phyloP scores from a whole-genome alignment of 1,140 invertebrate genomes.

The Ectropis grisescens region DNA sequence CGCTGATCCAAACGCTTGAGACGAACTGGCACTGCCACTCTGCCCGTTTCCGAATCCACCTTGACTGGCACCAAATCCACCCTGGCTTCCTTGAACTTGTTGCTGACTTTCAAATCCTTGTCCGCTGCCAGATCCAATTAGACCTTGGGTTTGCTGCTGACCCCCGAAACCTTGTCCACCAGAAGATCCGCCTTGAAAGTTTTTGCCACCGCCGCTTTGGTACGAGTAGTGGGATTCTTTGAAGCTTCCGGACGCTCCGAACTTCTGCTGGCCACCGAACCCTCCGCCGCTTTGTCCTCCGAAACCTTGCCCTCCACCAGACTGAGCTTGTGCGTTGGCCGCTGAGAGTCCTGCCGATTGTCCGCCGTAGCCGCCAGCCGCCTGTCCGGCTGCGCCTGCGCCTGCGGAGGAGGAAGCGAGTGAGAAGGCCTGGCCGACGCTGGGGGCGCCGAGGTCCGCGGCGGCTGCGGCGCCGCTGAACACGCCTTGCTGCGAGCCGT shows the following conservation, averaged over 20 bases:
- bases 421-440: constrained; percentile 32
- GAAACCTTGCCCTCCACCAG: constrained; percentile 1
- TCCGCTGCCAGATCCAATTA: constrained; percentile 1
- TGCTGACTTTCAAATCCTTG: constrained; percentile 11
- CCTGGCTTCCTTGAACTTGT: constrained; percentile 5
- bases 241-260: not conserved
- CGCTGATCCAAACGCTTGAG: not conserved
- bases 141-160: constrained; percentile 13
- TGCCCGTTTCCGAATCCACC: constrained; percentile 1
- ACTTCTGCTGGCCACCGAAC: not conserved
- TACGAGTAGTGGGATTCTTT: constrained; percentile 16
- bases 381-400: not conserved
- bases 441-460: constrained; percentile 18
- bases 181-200: not conserved
- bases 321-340: not conserved
- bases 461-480: constrained; percentile 47
- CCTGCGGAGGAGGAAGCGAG: constrained; percentile 27
- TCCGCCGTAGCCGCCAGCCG: constrained; percentile 1
- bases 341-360: not conserved
- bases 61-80: constrained; percentile 1
- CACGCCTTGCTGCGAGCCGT: constrained; percentile 28
- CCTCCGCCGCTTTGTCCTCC: constrained; percentile 3
- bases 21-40: not conserved
- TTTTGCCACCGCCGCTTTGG: constrained; percentile 6
- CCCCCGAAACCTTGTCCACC: constrained; percentile 4